These are phyloP conservation scores for Merodon equestris DNA, from an alignment of 2,888 invertebrate species.

Conservation along the genomic window DNA sequence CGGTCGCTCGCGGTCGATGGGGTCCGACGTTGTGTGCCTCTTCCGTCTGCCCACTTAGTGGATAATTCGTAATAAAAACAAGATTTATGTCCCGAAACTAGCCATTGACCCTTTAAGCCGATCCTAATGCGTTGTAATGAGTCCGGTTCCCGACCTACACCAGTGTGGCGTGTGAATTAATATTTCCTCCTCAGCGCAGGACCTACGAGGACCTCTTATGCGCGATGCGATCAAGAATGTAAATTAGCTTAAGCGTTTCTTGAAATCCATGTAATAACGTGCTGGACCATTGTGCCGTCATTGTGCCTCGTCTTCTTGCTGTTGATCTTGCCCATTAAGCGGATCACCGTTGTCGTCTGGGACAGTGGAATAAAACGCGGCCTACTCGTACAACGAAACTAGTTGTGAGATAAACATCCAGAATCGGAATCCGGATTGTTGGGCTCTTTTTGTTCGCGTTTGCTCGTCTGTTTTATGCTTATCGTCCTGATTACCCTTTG, in stretches of 20 bases:
- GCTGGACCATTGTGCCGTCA: constrained; percentile 29
- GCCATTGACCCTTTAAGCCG: constrained; percentile 64
- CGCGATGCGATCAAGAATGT: constrained; percentile 54
- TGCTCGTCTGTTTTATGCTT: constrained; percentile 20
- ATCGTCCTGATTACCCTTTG: constrained; percentile 63
- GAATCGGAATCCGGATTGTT: constrained; percentile 43
- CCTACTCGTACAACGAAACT: too few species aligned
- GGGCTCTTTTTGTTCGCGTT: constrained; percentile 20
- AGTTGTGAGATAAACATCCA: constrained; percentile 50
- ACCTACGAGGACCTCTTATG: constrained; percentile 21
- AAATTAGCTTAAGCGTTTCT: constrained; percentile 53
- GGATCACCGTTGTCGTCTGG: constrained; percentile 53
- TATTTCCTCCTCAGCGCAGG: constrained; percentile 41
- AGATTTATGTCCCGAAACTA: constrained; percentile 63
- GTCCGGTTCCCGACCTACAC: constrained; percentile 41
- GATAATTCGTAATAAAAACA: constrained; percentile 67
- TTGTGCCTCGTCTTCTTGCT: too few species aligned
- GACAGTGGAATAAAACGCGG: constrained; percentile 28
- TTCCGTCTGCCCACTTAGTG: constrained; percentile 53
- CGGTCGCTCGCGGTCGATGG: constrained; percentile 20
- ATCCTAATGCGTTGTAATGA: constrained; percentile 52
- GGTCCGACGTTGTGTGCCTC: constrained; percentile 10
- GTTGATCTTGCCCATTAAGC: constrained; percentile 51
- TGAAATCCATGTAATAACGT: constrained; percentile 47
- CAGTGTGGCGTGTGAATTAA: constrained; percentile 41